These are phyloP conservation scores for Diarsia dahlii DNA, from an alignment of 2,888 invertebrate genomes.

Conservation along the genomic window DNA sequence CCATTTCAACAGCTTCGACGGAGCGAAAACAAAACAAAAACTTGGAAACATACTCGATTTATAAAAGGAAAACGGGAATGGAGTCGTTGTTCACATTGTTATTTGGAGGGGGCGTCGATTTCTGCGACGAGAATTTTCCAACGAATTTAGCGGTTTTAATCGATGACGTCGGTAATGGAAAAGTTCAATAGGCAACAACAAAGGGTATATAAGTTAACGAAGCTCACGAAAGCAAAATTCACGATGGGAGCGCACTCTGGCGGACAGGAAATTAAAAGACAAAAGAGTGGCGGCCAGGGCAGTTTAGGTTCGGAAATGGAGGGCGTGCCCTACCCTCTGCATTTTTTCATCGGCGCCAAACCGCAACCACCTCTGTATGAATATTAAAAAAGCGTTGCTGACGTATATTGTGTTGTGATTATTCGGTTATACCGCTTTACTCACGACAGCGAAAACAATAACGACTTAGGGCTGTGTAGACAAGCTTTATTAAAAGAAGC, in stretches of 20 bases:
- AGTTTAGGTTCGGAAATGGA: slow-evolving; percentile 88
- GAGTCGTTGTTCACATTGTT: slow-evolving; percentile 78
- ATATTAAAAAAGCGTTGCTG: slow-evolving; percentile 69
- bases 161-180: slow-evolving; percentile 88
- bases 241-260: slow-evolving; percentile 85
- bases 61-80: slow-evolving; percentile 81
- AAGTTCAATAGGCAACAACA: slow-evolving; percentile 90
- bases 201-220: slow-evolving; percentile 89
- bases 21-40: slow-evolving; percentile 78
- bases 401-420: slow-evolving; percentile 51
- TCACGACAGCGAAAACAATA: slow-evolving; percentile 18
- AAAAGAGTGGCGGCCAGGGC: slow-evolving; percentile 87
- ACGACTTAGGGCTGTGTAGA: neutral
- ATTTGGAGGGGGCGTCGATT: slow-evolving; percentile 72
- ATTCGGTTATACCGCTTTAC: slow-evolving; percentile 42
- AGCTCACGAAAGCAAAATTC: slow-evolving; percentile 89
- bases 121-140: slow-evolving; percentile 83
- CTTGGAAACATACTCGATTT: slow-evolving; percentile 81
- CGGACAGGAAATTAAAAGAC: slow-evolving; percentile 90
- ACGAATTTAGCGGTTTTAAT: slow-evolving; percentile 88
- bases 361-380: slow-evolving; percentile 77
- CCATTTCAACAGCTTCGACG: slow-evolving; percentile 77
- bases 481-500: neutral
- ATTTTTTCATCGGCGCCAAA: slow-evolving; percentile 79
- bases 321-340: slow-evolving; percentile 80